Base-by-base conservation (phyloP, 2,888 invertebrate genomes). In the Catocala fraxini region DNA sequence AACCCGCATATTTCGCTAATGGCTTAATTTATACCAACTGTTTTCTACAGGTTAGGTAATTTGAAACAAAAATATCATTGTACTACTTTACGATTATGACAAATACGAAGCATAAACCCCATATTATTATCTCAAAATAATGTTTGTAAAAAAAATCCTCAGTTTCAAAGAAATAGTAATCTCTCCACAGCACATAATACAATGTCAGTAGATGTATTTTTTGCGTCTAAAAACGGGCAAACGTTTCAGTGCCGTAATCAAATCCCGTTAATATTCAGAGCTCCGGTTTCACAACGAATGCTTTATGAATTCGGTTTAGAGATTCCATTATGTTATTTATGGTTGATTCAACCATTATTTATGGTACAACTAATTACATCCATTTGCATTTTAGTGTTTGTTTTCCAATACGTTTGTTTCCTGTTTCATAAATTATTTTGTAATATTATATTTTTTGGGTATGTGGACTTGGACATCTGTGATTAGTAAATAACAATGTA, bases 331-430 rank as follows among this genome's bases (percentile, higher is more conserved):
- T 72, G 74, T 86, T 85, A 87, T 89, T 89, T 88, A 90, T 84
- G 81, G 78, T 70, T 63, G 71, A 79, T 83, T 85, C 77, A 81
- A 80, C 75, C 79, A 74, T 82, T 88, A 86, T 89, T 89, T 88
- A 89, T 85, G 80, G 77, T 71, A 73, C 77, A 74, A 81, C 81
- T 86, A 89, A 89, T 88, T 88, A 88, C 83, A 77, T 80, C 60
- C 77, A 87, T 88, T 88, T 85, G 84, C 85, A 86, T 88, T 86
- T 87, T 82, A 83, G 73, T 84, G 80, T 85, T 85, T 85, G 81
- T 86, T 86, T 87, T 82, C 76, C 73, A 69, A 71, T 71, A 59
- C 68, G 73, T 67, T 75, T 77, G 75, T 73, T 75, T 72, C 73
- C 63, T 63, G 69, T 62, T 71, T 53, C 63, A 64, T 69, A 59